Evolutionary conservation across 2,113 vertebrate genomes (phyloP), one percentile per base, ranked within the genome.

Genomic region (Syngnathoides biaculeatus): DNA sequence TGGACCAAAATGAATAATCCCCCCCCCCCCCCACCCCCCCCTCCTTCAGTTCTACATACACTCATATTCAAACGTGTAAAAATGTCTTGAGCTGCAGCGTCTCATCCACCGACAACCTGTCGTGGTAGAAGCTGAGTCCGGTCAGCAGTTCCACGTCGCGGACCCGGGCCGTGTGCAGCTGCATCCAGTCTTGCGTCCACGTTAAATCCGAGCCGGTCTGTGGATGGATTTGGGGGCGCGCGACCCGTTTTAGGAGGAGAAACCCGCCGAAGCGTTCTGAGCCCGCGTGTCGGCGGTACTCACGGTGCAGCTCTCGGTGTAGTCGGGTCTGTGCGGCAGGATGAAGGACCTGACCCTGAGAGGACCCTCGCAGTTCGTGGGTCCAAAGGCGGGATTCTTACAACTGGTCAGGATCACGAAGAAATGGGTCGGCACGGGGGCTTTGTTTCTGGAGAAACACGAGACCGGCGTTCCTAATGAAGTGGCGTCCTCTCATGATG

Each of bases 51-150:
- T n/a, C n/a, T n/a, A n/a, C n/a, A n/a, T n/a, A n/a, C n/a, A n/a
- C n/a, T n/a, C n/a, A n/a, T n/a, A n/a, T 39, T 62, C 39, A 61
- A 42, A 22, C 39, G 15, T 62, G 39, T 64, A 98, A 80, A 84
- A 91, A 93, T 0, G 95, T 98, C 87, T 99, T 99, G 10, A 99
- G 91, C 58, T 88, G 93, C 74, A 98, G 84, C 26, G 95, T 94
- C 68, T 99, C 90, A 0, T 91, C 85, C 59, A 98, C 57, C 0
- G 93, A 76, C 85, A 84, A 17, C 74, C 88, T 92, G 63, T 91
- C 89, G 30, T 95, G 95, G 84, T 95, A 99, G 87, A 99, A 98
- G 84, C 96, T 94, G 75, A 99, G 93, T 19, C 97, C 97, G 0
- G 94, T 95, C 26, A 99, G 90, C 56, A 97, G 91, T 71, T 99